Percentiles rank a stretch among this genome's conserved stretches.
Conservation (phyloP, 2,888 invertebrate species). For the Oscheius onirici region DNA sequence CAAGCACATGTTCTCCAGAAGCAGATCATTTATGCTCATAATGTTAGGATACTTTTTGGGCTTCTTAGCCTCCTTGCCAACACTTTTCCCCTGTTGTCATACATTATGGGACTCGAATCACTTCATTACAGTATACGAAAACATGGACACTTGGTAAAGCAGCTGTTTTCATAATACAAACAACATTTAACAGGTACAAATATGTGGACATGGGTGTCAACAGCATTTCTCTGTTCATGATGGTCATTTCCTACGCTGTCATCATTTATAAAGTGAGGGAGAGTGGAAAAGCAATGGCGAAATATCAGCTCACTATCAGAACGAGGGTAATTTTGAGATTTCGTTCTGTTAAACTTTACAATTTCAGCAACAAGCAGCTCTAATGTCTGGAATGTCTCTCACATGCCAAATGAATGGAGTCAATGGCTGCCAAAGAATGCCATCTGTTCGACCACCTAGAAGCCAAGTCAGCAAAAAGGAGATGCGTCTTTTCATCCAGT, state of each 20-base stretch:
- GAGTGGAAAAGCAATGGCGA: constrained; percentile 66
- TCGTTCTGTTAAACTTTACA: not conserved
- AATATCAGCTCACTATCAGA: constrained; percentile 63
- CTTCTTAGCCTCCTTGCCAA: constrained; percentile 63
- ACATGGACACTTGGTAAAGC: constrained; percentile 56
- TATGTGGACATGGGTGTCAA: constrained; percentile 68
- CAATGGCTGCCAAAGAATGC: constrained; percentile 51
- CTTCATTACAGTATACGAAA: constrained; percentile 62
- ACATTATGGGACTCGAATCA: constrained; percentile 62
- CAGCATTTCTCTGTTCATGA: constrained; percentile 59
- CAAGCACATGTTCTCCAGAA: constrained; percentile 61
- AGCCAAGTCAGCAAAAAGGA: constrained; percentile 67
- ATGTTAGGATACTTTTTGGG: constrained; percentile 52
- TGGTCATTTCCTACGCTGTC: constrained; percentile 68
- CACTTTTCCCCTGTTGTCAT: constrained; percentile 66
- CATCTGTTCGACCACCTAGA: constrained; percentile 60
- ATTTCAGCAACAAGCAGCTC: constrained; percentile 55
- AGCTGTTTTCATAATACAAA: not conserved
- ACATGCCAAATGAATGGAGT: constrained; percentile 47
- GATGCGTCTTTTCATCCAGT: constrained; percentile 68
- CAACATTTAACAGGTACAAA: constrained; percentile 54
- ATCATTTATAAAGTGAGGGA: constrained; percentile 67
- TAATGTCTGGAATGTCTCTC: constrained; percentile 47
- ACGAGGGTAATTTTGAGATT: constrained; percentile 48
- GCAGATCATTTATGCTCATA: constrained; percentile 48